A percentile compares a stretch with the other conserved stretches of the same genome.
phyloP scores from a whole-genome alignment of 2,888 invertebrate species.

The Timema cristinae region DNA sequence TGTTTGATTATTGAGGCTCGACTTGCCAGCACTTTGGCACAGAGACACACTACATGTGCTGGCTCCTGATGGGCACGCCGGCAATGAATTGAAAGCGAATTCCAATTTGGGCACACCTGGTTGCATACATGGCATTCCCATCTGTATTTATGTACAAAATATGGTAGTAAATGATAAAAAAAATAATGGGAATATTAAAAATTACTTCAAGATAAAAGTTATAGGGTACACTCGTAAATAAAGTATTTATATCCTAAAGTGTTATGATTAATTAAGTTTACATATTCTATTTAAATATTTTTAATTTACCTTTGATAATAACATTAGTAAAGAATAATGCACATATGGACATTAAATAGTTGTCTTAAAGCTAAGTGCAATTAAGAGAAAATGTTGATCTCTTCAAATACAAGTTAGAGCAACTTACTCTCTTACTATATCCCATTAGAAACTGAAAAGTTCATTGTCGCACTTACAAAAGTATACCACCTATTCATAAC shows the following conservation, averaged over 20 bases:
- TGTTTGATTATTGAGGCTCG: slow-evolving; percentile 54
- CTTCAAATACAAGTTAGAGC: too few relatives aligned
- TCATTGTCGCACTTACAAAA: too few relatives aligned
- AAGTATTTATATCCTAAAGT: too few relatives aligned
- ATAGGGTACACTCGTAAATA: neutral
- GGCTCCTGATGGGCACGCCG: slow-evolving; percentile 43
- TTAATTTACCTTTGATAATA: neutral
- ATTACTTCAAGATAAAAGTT: neutral
- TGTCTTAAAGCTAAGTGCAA: neutral
- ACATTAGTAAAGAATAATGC: neutral
- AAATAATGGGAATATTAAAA: neutral
- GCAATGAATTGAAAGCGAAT: slow-evolving; percentile 47
- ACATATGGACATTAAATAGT: neutral
- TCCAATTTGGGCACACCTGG: slow-evolving; percentile 49
- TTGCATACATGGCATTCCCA: slow-evolving; percentile 49
- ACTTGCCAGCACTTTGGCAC: slow-evolving; percentile 50
- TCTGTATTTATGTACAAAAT: slow-evolving; percentile 37
- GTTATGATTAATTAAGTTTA: too few relatives aligned
- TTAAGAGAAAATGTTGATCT: neutral
- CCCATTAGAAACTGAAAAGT: too few relatives aligned
- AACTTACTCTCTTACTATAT: too few relatives aligned
- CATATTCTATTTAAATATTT: neutral
- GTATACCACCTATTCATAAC: too few relatives aligned
- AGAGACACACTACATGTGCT: slow-evolving; percentile 48
- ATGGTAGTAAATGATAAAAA: neutral